Base-by-base conservation (phyloP, 92 coral and sea anemone genomes). In the Isaurus tuberculatus region DNA sequence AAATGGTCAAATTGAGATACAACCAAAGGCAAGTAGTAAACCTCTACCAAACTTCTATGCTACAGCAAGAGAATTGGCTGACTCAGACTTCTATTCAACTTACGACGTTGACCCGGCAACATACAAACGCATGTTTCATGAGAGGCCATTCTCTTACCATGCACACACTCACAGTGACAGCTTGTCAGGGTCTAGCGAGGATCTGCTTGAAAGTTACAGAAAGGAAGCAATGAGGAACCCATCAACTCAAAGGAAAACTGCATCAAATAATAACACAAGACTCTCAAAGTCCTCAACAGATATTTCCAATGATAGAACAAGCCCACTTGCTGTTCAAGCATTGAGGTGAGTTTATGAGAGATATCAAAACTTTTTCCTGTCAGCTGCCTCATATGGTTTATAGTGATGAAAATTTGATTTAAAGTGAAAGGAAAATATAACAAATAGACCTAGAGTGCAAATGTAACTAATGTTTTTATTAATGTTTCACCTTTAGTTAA, bases 151-250 rank as follows among this genome's bases (percentile, higher is more conserved):
- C 30, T 58, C 82, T 34, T 77, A 77, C 29, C 82, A 77, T 77
- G 82, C 82, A 17, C 82, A 77, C 68, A 77, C 82, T 25, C 69
- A 77, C 53, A 87, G 89, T 16, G 89, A 75, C 48, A 92, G 90
- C 46, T 86, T 93, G 71, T 91, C 95, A 63, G 94, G 95, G 13
- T 93, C 97, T 0, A 90, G 90, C 70, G 97, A 93, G 70, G 92
- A 93, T 85, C 80, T 93, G 64, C 83, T 93, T 43, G 93, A 89
- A 42, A 86, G 91, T 43, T 93, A 91, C 74, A 84, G 97, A 33
- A 80, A 79, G 6, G 80, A 82, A 16, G 77, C 57, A 36, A 70
- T 73, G 67, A 68, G 71, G 30, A 65, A 72, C 17, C 83, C 71
- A 1, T 42, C 65, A 16, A 65, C 51, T 29, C 27, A 34, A 15